Percentiles rank a stretch among this genome's conserved stretches.
Evolutionary conservation across 35 echinoderm and acorn worm species (phyloP).

Genomic region (Lytechinus variegatus): DNA sequence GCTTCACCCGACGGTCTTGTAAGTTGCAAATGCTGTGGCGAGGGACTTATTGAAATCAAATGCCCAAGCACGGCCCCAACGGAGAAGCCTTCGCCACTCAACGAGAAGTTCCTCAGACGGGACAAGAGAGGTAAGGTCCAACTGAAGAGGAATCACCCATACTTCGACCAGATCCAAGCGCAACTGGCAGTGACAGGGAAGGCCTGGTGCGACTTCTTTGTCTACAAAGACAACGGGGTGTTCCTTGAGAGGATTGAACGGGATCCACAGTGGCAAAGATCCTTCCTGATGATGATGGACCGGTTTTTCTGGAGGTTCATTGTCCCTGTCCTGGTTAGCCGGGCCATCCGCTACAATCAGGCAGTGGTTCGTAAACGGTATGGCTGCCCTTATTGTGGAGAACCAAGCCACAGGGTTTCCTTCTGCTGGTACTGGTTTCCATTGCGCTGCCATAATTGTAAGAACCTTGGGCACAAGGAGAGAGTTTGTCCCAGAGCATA

Average conservation of each 20-base stretch:
- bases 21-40: constrained; percentile 66
- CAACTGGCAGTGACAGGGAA: constrained; percentile 55
- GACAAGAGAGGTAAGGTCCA: not conserved
- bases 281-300: not conserved
- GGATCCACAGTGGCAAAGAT: constrained; percentile 15
- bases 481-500: not conserved
- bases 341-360: not conserved
- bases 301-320: not conserved
- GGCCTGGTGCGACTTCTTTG: constrained; percentile 74
- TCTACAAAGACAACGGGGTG: constrained; percentile 54
- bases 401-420: not conserved
- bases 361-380: not conserved
- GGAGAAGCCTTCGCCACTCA: constrained; percentile 48
- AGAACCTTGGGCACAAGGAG: not conserved
- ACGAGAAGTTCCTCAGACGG: constrained; percentile 10
- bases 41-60: constrained; percentile 62
- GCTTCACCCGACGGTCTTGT: constrained; percentile 70
- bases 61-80: constrained; percentile 33
- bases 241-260: constrained; percentile 24
- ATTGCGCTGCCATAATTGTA: not conserved
- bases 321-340: not conserved
- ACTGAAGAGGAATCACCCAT: constrained; percentile 48
- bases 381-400: not conserved
- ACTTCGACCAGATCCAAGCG: constrained; percentile 64
- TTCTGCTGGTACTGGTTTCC: not conserved